Evolutionary conservation across 2,888 invertebrate genomes (phyloP).

Genomic region (Hirtodrosophila trivittata): DNA sequence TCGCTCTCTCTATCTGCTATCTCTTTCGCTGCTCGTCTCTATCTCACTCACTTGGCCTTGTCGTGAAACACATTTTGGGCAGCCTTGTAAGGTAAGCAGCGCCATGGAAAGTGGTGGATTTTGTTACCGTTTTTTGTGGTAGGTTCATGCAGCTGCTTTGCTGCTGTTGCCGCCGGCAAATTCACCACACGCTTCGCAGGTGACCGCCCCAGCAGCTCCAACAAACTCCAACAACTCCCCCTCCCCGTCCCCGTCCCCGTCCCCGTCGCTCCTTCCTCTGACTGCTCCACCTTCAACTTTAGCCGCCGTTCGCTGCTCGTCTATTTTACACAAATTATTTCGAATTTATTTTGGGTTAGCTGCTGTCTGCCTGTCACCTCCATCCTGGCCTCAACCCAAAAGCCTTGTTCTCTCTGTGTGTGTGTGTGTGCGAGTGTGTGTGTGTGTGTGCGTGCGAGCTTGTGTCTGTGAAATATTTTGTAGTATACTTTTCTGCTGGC

Average conservation of each 20-base stretch:
- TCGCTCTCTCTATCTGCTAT: neutral
- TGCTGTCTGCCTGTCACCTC: slow-evolving; percentile 25
- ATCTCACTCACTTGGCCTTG: slow-evolving; percentile 53
- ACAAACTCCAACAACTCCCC: neutral
- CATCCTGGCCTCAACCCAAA: neutral
- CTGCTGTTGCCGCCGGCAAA: slow-evolving; percentile 43
- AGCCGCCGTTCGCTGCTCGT: slow-evolving; percentile 37
- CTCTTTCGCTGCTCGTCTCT: neutral
- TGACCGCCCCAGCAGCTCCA: slow-evolving; percentile 8
- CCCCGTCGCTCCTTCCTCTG: neutral
- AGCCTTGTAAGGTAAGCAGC: slow-evolving; percentile 38
- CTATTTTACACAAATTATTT: slow-evolving; percentile 76
- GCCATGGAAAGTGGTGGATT: slow-evolving; percentile 34
- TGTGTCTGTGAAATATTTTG: slow-evolving; percentile 44
- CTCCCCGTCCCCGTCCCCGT: neutral
- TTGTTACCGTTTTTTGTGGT: slow-evolving; percentile 40
- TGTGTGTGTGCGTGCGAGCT: slow-evolving; percentile 15
- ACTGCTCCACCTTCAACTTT: neutral
- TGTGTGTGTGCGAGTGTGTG: slow-evolving; percentile 5
- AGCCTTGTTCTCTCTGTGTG: neutral
- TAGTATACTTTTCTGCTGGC: slow-evolving; percentile 66
- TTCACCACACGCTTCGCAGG: slow-evolving; percentile 54
- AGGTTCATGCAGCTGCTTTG: slow-evolving; percentile 27
- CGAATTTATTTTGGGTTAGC: slow-evolving; percentile 72
- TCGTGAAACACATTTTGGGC: slow-evolving; percentile 52